Conservation (phyloP, 2,797 vertebrate genomes). For the Gallinago stenura region DNA sequence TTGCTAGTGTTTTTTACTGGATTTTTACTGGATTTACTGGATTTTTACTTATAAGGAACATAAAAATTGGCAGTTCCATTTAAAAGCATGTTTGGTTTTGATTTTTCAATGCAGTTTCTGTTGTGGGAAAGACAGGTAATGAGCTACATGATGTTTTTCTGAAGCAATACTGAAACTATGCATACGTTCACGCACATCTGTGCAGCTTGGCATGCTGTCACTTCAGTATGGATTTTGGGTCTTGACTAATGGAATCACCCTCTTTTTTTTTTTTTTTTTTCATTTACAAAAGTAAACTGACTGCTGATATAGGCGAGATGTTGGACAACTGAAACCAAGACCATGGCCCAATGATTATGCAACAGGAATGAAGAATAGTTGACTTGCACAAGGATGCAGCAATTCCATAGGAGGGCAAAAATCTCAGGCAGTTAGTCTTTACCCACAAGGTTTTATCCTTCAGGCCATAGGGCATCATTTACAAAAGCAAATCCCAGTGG, state of each 20-base stretch:
- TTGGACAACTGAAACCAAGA: neutral
- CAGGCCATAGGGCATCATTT: neutral
- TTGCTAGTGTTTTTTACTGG: neutral
- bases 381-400: neutral
- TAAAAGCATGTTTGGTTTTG: neutral
- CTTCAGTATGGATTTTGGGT: neutral
- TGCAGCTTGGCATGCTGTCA: neutral
- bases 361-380: neutral
- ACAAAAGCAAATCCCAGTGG: neutral
- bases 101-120: neutral
- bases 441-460: neutral
- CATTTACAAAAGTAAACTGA: neutral
- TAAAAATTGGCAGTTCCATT: neutral
- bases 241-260: neutral
- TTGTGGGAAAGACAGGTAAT: neutral
- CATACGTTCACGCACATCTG: neutral
- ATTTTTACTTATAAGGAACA: neutral
- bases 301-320: neutral
- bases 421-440: neutral
- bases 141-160: neutral
- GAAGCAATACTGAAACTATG: slow-evolving; percentile 26
- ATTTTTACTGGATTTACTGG: neutral
- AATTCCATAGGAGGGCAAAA: neutral
- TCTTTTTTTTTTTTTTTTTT: neutral
- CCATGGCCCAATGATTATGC: neutral